These are phyloP conservation scores for Caenorhabditis virilis DNA, from an alignment of 2,888 invertebrate species.

Conservation along the genomic window DNA sequence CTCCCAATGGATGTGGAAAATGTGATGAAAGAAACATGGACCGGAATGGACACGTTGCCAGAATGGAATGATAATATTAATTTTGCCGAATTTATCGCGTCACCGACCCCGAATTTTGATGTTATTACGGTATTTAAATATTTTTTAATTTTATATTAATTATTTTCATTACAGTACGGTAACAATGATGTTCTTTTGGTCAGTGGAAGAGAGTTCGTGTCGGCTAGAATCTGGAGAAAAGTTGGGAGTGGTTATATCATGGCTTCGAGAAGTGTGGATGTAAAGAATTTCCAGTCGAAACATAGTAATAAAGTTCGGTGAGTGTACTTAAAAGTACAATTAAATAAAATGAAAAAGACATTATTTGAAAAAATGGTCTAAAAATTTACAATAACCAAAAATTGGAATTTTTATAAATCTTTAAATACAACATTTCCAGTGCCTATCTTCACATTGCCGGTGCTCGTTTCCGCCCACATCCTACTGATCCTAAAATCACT, in stretches of 20 bases:
- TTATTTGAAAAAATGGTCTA: background rate
- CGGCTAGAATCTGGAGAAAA: conserved; percentile 50
- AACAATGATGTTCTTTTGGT: conserved; percentile 57
- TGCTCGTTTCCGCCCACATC: conserved; percentile 51
- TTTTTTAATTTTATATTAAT: background rate
- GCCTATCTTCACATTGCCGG: conserved; percentile 51
- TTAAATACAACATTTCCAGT: conserved; percentile 32
- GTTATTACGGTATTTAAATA: conserved; percentile 56
- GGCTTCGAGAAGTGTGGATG: conserved; percentile 51
- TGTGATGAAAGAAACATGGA: conserved; percentile 51
- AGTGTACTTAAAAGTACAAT: background rate
- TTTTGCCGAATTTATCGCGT: conserved; percentile 48
- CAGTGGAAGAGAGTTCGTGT: conserved; percentile 56
- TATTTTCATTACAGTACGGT: conserved; percentile 51
- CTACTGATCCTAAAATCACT: conserved; percentile 39
- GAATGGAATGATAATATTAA: conserved; percentile 63
- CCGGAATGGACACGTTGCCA: conserved; percentile 44
- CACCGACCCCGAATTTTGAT: conserved; percentile 56
- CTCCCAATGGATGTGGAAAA: conserved; percentile 26
- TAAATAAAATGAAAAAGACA: background rate
- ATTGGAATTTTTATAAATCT: background rate
- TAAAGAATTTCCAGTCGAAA: conserved; percentile 37
- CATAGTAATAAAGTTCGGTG: conserved; percentile 50
- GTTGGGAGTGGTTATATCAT: conserved; percentile 42
- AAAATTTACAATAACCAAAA: background rate